Conservation (phyloP, 2,113 vertebrate species). For the Arvicanthis niloticus region DNA sequence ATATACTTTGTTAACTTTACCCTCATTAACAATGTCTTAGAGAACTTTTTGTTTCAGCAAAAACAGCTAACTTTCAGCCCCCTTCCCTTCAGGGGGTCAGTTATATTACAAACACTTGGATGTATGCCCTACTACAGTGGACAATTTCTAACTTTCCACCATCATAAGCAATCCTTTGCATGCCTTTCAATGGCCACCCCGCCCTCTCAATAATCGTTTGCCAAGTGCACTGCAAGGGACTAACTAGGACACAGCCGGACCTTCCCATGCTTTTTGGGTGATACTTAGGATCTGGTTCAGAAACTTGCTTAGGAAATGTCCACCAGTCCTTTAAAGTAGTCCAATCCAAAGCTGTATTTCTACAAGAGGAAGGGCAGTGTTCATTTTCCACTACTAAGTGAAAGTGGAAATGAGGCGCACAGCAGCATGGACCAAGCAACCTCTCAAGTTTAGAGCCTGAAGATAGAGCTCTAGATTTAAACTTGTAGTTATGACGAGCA, state of each 20-base stretch:
- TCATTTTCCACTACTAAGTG: neutral
- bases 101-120: neutral
- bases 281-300: neutral
- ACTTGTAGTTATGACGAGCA: neutral
- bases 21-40: neutral
- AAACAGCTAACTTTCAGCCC: neutral
- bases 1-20: neutral
- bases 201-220: neutral
- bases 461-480: neutral
- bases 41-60: neutral
- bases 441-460: neutral
- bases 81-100: neutral
- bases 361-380: neutral
- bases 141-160: neutral
- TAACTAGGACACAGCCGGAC: no score
- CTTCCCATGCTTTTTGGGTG: no score
- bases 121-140: neutral
- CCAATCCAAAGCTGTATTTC: neutral
- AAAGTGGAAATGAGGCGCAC: neutral
- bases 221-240: neutral
- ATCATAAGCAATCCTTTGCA: neutral
- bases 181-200: neutral
- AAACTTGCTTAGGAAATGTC: neutral
- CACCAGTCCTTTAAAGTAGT: neutral
- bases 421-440: neutral